Conservation (phyloP, 2,113 vertebrate genomes). For the Irena cyanogastra region DNA sequence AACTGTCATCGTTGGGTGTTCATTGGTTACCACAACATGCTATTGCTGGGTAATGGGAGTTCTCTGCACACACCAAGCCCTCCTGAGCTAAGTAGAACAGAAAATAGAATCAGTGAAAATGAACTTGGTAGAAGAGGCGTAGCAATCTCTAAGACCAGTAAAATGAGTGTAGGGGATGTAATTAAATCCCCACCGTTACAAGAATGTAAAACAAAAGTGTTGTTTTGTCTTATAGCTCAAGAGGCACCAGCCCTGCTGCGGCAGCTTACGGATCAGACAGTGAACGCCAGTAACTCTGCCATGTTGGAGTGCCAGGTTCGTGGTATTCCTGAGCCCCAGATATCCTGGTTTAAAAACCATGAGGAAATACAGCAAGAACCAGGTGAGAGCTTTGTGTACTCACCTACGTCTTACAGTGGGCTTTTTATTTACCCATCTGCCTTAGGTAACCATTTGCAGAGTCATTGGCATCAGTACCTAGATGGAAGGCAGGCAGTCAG, state of each 20-base stretch:
- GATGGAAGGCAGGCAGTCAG: not conserved
- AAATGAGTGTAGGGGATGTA: not conserved
- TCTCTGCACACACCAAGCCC: not conserved
- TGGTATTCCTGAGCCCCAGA: conserved; percentile 82
- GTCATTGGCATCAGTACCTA: not conserved
- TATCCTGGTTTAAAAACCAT: conserved; percentile 92
- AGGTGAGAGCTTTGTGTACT: conserved; percentile 75
- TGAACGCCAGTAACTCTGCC: conserved; percentile 85
- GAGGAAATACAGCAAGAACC: conserved; percentile 80
- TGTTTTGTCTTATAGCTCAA: conserved; percentile 78
- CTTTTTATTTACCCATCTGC: not conserved
- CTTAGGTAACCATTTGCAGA: not conserved
- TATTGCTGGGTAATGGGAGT: not conserved
- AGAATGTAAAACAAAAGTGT: conserved; percentile 32
- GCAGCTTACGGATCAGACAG: conserved; percentile 80
- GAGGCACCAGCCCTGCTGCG: conserved; percentile 81
- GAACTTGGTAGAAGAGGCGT: not conserved
- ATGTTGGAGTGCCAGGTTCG: conserved; percentile 77
- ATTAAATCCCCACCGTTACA: not conserved
- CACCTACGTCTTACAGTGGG: not conserved
- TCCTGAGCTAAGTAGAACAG: not conserved
- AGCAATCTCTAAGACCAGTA: not conserved
- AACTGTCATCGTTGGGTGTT: not conserved
- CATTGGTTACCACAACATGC: not conserved
- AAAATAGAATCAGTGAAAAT: not conserved